A percentile compares a stretch with the other conserved stretches of the same genome.
Conservation (phyloP, 2,888 invertebrate species). For the Tiliacea citrago region DNA sequence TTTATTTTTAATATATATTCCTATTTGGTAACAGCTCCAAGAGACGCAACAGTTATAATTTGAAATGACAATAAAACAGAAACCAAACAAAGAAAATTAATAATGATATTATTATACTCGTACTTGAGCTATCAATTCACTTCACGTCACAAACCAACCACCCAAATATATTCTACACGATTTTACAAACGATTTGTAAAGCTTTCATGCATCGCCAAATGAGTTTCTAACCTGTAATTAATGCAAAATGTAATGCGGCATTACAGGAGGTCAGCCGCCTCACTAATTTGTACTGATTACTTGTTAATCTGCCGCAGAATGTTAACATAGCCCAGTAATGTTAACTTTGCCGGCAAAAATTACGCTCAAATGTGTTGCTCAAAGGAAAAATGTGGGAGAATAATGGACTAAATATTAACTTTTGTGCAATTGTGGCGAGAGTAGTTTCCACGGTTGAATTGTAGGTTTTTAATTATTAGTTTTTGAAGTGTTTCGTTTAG, state of each 20-base stretch:
- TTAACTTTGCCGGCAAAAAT: slow-evolving; percentile 58
- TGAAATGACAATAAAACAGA: not conserved
- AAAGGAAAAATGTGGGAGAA: slow-evolving; percentile 59
- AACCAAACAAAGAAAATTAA: not conserved
- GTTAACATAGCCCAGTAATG: slow-evolving; percentile 56
- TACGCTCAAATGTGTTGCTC: slow-evolving; percentile 37
- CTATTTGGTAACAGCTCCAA: too few species aligned
- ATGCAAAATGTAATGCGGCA: slow-evolving; percentile 67
- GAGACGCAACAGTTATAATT: too few species aligned
- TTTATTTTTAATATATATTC: too few species aligned
- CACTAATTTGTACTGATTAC: slow-evolving; percentile 71
- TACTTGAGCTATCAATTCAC: not conserved
- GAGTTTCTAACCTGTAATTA: slow-evolving; percentile 67
- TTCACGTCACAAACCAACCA: slow-evolving; percentile 21
- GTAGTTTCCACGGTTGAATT: slow-evolving; percentile 24
- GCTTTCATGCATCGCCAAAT: slow-evolving; percentile 57
- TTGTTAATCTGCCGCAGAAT: slow-evolving; percentile 65
- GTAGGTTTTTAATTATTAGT: slow-evolving; percentile 7
- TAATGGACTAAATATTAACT: slow-evolving; percentile 47
- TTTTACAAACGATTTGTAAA: slow-evolving; percentile 56
- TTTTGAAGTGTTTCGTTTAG: slow-evolving; percentile 5
- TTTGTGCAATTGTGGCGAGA: slow-evolving; percentile 37
- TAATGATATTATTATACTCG: not conserved
- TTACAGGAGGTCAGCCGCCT: slow-evolving; percentile 68
- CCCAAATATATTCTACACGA: slow-evolving; percentile 26